Evolutionary conservation across 2,888 invertebrate species (phyloP).

Genomic region (Dryomyza anilis): DNA sequence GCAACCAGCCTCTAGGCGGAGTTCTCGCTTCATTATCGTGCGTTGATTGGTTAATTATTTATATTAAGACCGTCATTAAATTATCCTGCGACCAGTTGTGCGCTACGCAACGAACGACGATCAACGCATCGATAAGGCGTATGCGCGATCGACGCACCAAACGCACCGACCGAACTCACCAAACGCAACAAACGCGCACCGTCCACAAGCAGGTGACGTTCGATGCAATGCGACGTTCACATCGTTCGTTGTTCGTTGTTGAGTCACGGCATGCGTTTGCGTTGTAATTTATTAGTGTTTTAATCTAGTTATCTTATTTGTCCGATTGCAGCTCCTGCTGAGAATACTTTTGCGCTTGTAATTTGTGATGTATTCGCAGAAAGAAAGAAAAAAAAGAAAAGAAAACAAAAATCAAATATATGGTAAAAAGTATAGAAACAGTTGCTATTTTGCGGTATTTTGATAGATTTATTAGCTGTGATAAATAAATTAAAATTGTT

Average conservation of each 20-base stretch:
- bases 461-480: constrained; percentile 30
- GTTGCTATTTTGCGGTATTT: constrained; percentile 10
- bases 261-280: constrained; percentile 4
- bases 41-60: constrained; percentile 23
- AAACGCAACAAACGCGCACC: no score
- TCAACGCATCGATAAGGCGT: constrained; percentile 11
- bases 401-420: no score
- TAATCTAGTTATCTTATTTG: constrained; percentile 36
- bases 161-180: no score
- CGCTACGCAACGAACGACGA: constrained; percentile 9
- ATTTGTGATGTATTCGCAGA: not conserved
- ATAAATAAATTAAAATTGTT: constrained; percentile 32
- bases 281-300: constrained; percentile 32
- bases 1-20: constrained; percentile 14
- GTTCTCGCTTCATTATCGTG: constrained; percentile 19
- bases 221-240: not conserved
- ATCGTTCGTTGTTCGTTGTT: not conserved
- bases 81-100: constrained; percentile 15
- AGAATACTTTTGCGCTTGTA: constrained; percentile 22
- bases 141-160: not conserved
- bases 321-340: constrained; percentile 33
- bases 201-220: constrained; percentile 1
- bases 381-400: no score
- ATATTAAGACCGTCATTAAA: constrained; percentile 17
- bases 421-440: not conserved